Conservation (phyloP, 2,113 vertebrate species). For the Gopherus flavomarginatus region DNA sequence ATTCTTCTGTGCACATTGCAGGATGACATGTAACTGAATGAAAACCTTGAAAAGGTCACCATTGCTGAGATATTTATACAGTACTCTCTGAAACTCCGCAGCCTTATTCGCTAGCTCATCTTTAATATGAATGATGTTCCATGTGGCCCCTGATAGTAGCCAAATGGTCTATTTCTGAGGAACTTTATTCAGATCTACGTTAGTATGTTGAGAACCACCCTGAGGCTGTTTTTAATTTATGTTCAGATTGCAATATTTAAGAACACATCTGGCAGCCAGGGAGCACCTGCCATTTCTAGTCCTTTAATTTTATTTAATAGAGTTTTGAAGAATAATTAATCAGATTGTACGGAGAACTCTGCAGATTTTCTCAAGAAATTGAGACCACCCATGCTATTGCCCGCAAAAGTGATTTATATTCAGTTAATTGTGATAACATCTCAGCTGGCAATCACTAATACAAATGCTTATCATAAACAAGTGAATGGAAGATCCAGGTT, state of each 20-base stretch:
- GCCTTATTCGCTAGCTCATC: background rate
- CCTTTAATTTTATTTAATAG: conserved; percentile 46
- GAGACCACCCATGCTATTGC: background rate
- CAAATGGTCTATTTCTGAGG: background rate
- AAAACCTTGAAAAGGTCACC: background rate
- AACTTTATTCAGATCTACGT: background rate
- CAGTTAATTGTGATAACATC: background rate
- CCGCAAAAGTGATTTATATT: rapidly evolving
- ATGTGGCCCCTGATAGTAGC: background rate
- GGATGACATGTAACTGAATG: background rate
- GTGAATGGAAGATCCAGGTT: background rate
- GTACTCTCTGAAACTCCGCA: background rate
- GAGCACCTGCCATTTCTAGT: conserved; percentile 17
- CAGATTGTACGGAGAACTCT: background rate
- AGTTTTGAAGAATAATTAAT: conserved; percentile 37
- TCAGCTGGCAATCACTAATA: background rate
- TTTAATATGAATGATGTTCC: conserved; percentile 29
- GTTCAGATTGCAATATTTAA: background rate
- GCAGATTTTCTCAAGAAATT: background rate
- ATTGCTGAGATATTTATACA: background rate
- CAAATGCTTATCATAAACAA: background rate
- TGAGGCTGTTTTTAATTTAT: conserved; percentile 25
- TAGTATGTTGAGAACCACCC: conserved; percentile 18
- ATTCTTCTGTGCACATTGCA: rapidly evolving
- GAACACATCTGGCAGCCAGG: background rate